Percentiles rank a stretch among this genome's conserved stretches.
These are phyloP conservation scores for Epinephelus moara DNA, from an alignment of 2,113 vertebrate genomes.

Conservation along the genomic window DNA sequence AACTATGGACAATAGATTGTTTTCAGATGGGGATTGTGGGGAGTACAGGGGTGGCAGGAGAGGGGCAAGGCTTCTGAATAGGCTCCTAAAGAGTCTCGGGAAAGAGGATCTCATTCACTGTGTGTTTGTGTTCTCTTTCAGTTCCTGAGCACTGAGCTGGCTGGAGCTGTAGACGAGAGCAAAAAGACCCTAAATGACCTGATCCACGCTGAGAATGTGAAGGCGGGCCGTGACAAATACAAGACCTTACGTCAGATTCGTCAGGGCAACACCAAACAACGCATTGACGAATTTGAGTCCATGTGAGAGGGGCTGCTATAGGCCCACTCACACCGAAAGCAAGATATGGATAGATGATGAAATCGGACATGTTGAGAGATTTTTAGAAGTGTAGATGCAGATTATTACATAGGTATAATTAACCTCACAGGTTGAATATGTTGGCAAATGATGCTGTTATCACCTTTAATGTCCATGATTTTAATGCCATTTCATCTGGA, in stretches of 20 bases:
- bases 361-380: slow-evolving; percentile 25
- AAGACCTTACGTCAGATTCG: slow-evolving; percentile 98
- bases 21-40: slow-evolving; percentile 46
- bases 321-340: neutral
- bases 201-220: slow-evolving; percentile 96
- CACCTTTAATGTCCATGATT: slow-evolving; percentile 26
- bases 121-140: slow-evolving; percentile 68
- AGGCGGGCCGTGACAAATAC: slow-evolving; percentile 95
- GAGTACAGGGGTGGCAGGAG: neutral
- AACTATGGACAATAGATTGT: slow-evolving; percentile 59
- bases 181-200: slow-evolving; percentile 96
- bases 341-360: slow-evolving; percentile 5
- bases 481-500: slow-evolving; percentile 6
- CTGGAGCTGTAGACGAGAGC: slow-evolving; percentile 92
- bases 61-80: slow-evolving; percentile 53
- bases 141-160: slow-evolving; percentile 94
- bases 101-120: slow-evolving; percentile 51
- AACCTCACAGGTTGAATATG: neutral
- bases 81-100: slow-evolving; percentile 41
- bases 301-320: slow-evolving; percentile 86
- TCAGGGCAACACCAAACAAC: slow-evolving; percentile 98
- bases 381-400: slow-evolving; percentile 28
- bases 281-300: slow-evolving; percentile 97
- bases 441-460: slow-evolving; percentile 17
- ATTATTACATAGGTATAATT: slow-evolving; percentile 21